Percentiles rank a stretch among this genome's conserved stretches.
phyloP scores from a whole-genome alignment of 2,888 invertebrate genomes.

The Archips xylosteana region DNA sequence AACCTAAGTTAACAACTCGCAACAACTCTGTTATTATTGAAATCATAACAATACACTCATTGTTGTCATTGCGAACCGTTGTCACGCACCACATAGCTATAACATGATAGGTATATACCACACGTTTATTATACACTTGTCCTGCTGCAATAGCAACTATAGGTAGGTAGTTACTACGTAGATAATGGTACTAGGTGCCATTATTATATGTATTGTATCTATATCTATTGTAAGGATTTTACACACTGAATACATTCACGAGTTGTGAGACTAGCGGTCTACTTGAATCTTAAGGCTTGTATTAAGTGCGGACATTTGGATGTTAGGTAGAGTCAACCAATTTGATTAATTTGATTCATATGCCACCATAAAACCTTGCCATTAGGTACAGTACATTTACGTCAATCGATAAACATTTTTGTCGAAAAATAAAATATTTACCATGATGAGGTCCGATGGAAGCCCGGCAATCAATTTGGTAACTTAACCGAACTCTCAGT shows the following conservation, averaged over 20 bases:
- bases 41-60: slow-evolving; percentile 27
- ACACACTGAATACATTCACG: not conserved
- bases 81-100: slow-evolving; percentile 4
- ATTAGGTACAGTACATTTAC: no score
- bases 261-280: not conserved
- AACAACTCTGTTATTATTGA: slow-evolving; percentile 42
- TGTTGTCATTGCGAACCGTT: slow-evolving; percentile 22
- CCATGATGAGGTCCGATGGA: no score
- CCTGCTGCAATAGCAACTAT: slow-evolving; percentile 7
- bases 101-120: not conserved
- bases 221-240: not conserved
- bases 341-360: no score
- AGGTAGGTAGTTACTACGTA: not conserved
- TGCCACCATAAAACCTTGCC: no score
- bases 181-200: not conserved
- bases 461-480: no score
- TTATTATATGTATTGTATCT: no score
- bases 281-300: not conserved
- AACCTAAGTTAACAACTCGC: not conserved
- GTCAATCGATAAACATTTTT: no score
- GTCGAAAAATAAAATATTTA: no score
- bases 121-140: slow-evolving; percentile 17
- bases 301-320: no score
- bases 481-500: no score
- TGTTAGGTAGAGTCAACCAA: no score